Evolutionary conservation across 1,140 invertebrate species (phyloP), one percentile per base, ranked within the genome.

Genomic region (Saccostrea cuccullata): DNA sequence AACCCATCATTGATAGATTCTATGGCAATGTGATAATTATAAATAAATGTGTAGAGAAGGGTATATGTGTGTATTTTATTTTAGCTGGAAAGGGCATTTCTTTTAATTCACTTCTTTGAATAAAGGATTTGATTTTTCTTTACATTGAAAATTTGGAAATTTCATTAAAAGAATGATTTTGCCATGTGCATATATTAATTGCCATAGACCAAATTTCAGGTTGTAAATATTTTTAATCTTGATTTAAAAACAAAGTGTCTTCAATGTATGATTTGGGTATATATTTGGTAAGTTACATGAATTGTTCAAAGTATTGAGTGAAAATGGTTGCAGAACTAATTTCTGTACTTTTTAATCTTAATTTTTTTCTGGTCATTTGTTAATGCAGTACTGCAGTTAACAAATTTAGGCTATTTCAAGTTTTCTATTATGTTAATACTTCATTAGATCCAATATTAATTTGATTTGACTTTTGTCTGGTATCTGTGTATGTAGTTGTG

Each of bases 1-100:
- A 77, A 77, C 30, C 70, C 70, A 77, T 77, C 70, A 30, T 47
- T 77, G 70, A 36, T 77, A 77, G 70, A 30, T 77, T 77, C 70
- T 77, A 36, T 77, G 70, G 70, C 70, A 77, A 77, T 77, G 70
- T 77, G 70, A 77, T 77, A 77, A 77, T 47, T 47, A 47, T 77
- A 77, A 64, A 64, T 64, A 64, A 77, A 77, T 77, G 70, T 77
- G 70, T 77, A 77, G 70, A 77, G 70, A 77, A 77, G 70, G 70
- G 26, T 77, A 77, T 47, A 47, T 77, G 70, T 77, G 23, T 77
- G 70, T 26, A 77, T 77, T 77, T 30, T 77, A 30, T 77, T 77
- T 77, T 36, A 30, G 23, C 26, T 77, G 60, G 2, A 77, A 36
- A 77, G 23, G 70, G 26, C 26, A 77, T 77, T 77, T 77, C 70